A percentile compares a stretch with the other conserved stretches of the same genome.
These are phyloP conservation scores for Hybognathus amarus DNA, from an alignment of 2,797 vertebrate species.

Conservation along the genomic window DNA sequence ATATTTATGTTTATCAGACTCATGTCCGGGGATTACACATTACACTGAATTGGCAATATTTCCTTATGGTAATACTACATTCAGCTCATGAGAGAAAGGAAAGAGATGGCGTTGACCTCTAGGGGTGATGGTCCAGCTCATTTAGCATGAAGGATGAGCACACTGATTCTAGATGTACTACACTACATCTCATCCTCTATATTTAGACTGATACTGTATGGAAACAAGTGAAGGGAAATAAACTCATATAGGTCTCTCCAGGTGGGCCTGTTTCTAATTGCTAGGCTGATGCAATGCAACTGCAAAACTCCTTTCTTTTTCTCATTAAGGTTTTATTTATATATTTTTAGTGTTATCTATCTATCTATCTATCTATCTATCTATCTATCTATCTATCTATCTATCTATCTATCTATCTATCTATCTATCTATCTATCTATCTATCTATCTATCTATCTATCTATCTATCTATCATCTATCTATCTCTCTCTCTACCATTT, in stretches of 20 bases:
- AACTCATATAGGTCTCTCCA: conserved; percentile 43
- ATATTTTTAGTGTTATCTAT: not conserved
- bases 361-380: not conserved
- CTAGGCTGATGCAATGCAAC: conserved; percentile 58
- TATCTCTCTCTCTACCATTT: no score
- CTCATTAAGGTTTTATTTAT: conserved; percentile 46
- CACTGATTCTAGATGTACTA: conserved; percentile 33
- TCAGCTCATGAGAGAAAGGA: conserved; percentile 73
- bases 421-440: not conserved
- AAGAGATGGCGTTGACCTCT: conserved; percentile 66
- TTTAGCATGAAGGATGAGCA: conserved; percentile 58
- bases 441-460: conserved; percentile 1
- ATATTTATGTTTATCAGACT: conserved; percentile 71
- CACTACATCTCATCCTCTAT: conserved; percentile 43
- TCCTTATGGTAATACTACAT: conserved; percentile 68
- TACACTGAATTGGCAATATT: conserved; percentile 72
- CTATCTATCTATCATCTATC: no score
- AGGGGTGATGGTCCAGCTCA: conserved; percentile 61
- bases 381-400: not conserved
- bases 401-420: not conserved
- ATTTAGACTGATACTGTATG: conserved; percentile 49
- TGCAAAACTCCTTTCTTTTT: conserved; percentile 50
- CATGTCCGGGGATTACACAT: conserved; percentile 73
- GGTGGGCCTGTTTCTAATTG: conserved; percentile 58
- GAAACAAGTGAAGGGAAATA: conserved; percentile 35